phyloP scores from a whole-genome alignment of 2,797 vertebrate species.

The Melanotaenia trifasciata region DNA sequence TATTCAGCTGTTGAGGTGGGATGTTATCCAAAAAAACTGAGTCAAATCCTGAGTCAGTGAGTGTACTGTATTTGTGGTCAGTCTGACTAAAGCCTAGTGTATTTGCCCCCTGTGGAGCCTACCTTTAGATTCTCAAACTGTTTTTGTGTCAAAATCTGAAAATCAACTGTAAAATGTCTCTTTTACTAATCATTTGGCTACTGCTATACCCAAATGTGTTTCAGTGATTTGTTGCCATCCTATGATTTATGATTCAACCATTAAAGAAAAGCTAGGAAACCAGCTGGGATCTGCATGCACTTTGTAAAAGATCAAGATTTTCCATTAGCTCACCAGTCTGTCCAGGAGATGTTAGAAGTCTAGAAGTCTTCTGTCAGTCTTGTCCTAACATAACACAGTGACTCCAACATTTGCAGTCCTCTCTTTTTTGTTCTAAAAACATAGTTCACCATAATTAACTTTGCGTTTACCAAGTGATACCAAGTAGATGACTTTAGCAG shows the following conservation, averaged over 20 bases:
- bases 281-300: slow-evolving; percentile 61
- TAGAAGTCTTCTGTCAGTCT: slow-evolving; percentile 48
- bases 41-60: background rate
- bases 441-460: background rate
- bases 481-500: background rate
- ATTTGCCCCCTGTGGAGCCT: background rate
- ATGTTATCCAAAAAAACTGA: background rate
- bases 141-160: background rate
- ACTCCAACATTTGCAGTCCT: slow-evolving; percentile 23
- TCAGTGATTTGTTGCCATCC: slow-evolving; percentile 59
- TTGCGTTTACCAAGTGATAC: slow-evolving; percentile 2
- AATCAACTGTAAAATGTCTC: slow-evolving; percentile 36
- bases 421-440: slow-evolving; percentile 16
- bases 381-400: slow-evolving; percentile 25
- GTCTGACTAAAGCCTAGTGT: background rate
- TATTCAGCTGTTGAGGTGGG: background rate
- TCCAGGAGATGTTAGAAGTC: slow-evolving; percentile 55
- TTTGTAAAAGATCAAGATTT: slow-evolving; percentile 70
- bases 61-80: background rate
- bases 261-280: slow-evolving; percentile 53
- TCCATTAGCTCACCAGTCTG: slow-evolving; percentile 74
- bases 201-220: slow-evolving; percentile 49
- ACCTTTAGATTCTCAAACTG: background rate
- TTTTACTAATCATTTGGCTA: slow-evolving; percentile 60
- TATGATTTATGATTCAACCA: slow-evolving; percentile 70